Base-by-base conservation (phyloP, 2,888 invertebrate genomes). In the Caradrina kadenii region DNA sequence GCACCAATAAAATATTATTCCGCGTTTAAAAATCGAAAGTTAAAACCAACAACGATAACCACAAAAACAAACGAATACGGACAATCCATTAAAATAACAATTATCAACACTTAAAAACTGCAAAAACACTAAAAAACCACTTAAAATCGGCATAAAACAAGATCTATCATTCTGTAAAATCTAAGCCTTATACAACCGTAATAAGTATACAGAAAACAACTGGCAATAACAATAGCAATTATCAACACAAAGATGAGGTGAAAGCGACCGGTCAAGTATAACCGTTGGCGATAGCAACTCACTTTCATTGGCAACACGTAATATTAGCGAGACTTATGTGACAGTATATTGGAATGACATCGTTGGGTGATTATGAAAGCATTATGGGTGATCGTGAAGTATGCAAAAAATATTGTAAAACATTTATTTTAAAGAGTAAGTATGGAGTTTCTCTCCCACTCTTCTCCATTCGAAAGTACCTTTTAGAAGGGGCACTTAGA, bases 221-320 rank as follows among this genome's bases (percentile, higher is more conserved):
- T 76, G 26, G 15, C 45, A 35, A 69, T 69, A 79, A 83, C 70
- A 73, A 81, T 73, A 75, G 63, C 65, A 59, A 69, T 71, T 71
- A 73, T 75, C 63, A 60, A n/a, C 53, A 65, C 58, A 53, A 75
- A 84, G 86, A 87, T 79, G 82, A 74, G 82, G 91, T 87, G 93
- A 93, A 93, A 93, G 93, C 87, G 70, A 63, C 74, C 88, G 88
- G 88, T 90, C 89, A 87, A 87, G 87, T 89, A 88, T 79, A 80
- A 76, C 79, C 59, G 59, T 39, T 52, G 39, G 58, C 49, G 75
- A 73, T 79, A 63, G 68, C 67, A 58, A 75, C 53, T 72, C 76
- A 62, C 81, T 82, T 83, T 83, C 84, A 58, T 73, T 81, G n/a
- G 48, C 45, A 5, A 81, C 66, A 74, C 80, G 80, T 83, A 81